These are phyloP conservation scores for Hirtodrosophila confusa DNA, from an alignment of 2,888 invertebrate species.

Conservation along the genomic window DNA sequence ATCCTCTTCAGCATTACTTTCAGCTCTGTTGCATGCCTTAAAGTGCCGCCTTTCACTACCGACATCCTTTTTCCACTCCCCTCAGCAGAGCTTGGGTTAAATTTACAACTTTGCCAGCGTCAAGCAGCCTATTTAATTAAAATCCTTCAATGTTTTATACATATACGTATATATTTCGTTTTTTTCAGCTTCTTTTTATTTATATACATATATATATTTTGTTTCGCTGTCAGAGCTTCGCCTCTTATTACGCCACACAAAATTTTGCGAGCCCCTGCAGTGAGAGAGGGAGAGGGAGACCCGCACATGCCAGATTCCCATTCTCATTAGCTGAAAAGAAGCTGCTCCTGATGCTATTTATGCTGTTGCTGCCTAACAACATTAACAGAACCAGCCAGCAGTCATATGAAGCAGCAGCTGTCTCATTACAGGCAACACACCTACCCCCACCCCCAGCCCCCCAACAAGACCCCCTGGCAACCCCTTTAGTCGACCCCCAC, in stretches of 20 bases:
- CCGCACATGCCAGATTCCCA: constrained; percentile 34
- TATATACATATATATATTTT: neutral
- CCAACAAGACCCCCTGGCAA: no score
- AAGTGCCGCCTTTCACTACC: constrained; percentile 34
- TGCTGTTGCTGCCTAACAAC: constrained; percentile 55
- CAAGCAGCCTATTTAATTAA: constrained; percentile 73
- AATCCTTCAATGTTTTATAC: constrained; percentile 70
- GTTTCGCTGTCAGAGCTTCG: constrained; percentile 6
- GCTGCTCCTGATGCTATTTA: constrained; percentile 55
- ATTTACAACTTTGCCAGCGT: constrained; percentile 58
- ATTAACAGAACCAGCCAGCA: constrained; percentile 57
- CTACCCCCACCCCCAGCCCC: neutral
- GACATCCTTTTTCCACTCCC: constrained; percentile 17
- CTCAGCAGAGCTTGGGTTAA: constrained; percentile 22
- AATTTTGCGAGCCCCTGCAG: constrained; percentile 40
- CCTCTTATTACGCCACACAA: constrained; percentile 53
- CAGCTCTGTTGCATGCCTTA: constrained; percentile 11
- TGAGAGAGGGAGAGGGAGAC: constrained; percentile 3
- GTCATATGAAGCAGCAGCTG: constrained; percentile 54
- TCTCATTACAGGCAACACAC: constrained; percentile 62
- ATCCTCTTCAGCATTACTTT: constrained; percentile 18
- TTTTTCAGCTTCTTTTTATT: constrained; percentile 15
- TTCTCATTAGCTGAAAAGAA: constrained; percentile 77
- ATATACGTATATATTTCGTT: constrained; percentile 13
- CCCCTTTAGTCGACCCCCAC: no score